A percentile compares a stretch with the other conserved stretches of the same genome.
Evolutionary conservation across 2,797 vertebrate genomes (phyloP).

Genomic region (Falco columbarius): DNA sequence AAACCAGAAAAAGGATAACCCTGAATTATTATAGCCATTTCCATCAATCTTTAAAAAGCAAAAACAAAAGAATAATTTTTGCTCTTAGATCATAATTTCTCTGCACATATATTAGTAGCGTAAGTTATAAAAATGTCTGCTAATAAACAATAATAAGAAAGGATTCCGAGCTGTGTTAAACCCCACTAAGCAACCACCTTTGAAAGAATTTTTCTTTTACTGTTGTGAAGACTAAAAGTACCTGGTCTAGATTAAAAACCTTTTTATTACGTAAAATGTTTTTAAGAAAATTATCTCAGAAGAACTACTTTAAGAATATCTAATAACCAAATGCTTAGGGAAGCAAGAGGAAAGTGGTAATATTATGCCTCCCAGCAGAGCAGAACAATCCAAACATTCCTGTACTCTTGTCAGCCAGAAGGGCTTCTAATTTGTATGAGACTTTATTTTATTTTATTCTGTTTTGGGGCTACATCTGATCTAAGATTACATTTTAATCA

Average conservation of each 20-base stretch:
- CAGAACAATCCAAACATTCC: background rate
- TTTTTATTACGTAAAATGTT: background rate
- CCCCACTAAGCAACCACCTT: background rate
- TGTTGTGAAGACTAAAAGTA: background rate
- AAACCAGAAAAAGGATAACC: background rate
- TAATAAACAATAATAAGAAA: background rate
- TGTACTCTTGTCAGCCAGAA: background rate
- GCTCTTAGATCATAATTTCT: background rate
- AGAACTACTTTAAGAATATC: background rate
- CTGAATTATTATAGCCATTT: constrained; percentile 2
- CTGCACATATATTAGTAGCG: background rate
- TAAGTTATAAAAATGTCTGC: background rate
- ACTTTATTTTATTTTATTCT: background rate
- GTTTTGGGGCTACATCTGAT: background rate
- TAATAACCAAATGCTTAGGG: background rate
- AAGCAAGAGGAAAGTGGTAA: background rate
- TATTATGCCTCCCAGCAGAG: background rate
- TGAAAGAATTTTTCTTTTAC: background rate
- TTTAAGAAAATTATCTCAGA: background rate
- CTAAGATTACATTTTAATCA: background rate
- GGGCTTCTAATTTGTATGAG: background rate
- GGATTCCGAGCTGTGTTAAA: background rate
- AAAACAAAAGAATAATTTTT: background rate
- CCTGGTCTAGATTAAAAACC: background rate
- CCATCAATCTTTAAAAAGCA: constrained; percentile 20